Percentiles rank a stretch among this genome's conserved stretches.
Evolutionary conservation across 2,888 invertebrate genomes (phyloP).

Genomic region (Drosophila greeni): DNA sequence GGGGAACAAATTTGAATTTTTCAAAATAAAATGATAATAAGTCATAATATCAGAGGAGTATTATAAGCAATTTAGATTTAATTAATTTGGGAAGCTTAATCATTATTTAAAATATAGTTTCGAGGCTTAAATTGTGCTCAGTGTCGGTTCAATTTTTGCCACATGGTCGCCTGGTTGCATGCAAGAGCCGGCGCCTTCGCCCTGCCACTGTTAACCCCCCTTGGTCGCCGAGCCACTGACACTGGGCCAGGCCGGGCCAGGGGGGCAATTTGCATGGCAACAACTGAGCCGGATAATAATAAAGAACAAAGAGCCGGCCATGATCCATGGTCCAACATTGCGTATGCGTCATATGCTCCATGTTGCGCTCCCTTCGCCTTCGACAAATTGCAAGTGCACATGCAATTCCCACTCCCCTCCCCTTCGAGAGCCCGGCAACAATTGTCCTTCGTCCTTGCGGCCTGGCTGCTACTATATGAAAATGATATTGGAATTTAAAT

Average conservation of each 20-base stretch:
- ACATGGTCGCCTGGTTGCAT: conserved; percentile 32
- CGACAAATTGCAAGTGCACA: conserved; percentile 47
- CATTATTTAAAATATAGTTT: background rate
- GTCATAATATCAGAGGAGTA: background rate
- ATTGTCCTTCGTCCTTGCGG: conserved; percentile 25
- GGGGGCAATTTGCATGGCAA: conserved; percentile 56
- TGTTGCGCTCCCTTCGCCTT: conserved; percentile 25
- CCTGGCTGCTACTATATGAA: background rate
- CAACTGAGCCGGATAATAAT: conserved; percentile 6
- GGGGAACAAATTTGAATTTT: background rate
- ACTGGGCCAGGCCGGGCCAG: conserved; percentile 39
- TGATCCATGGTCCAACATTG: conserved; percentile 49
- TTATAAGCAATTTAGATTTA: background rate
- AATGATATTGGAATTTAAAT: conserved; percentile 31
- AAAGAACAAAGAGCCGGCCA: conserved; percentile 26
- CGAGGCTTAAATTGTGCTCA: background rate
- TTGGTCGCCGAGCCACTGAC: conserved; percentile 38
- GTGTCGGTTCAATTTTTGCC: conserved; percentile 17
- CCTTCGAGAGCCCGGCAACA: conserved; percentile 17
- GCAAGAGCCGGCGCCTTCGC: conserved; percentile 12
- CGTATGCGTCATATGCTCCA: conserved; percentile 47
- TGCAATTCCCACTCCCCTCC: conserved; percentile 15
- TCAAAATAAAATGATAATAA: background rate
- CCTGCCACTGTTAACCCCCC: conserved; percentile 14
- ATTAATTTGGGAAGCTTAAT: background rate